Evolutionary conservation across 2,888 invertebrate genomes (phyloP).

Genomic region (Caenorhabditis auriculariae): DNA sequence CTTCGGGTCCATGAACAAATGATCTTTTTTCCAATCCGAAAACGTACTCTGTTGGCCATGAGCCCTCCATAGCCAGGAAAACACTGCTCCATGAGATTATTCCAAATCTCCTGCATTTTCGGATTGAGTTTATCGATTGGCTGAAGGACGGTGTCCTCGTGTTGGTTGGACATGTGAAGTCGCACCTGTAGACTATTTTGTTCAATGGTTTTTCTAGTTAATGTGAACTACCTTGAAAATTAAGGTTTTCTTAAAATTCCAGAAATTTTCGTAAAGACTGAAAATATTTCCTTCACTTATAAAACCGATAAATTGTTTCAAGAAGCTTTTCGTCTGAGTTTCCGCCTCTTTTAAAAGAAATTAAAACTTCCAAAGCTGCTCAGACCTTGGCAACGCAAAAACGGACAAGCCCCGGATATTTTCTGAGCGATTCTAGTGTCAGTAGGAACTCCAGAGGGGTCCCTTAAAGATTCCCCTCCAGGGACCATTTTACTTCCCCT

Average conservation of each 20-base stretch:
- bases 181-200: slow-evolving; percentile 32
- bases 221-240: background rate
- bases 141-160: slow-evolving; percentile 26
- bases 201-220: background rate
- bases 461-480: no score
- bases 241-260: background rate
- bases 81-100: slow-evolving; percentile 45
- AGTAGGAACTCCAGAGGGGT: no score
- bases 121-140: slow-evolving; percentile 37
- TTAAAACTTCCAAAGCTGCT: no score
- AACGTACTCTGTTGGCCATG: background rate
- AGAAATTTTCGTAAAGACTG: background rate
- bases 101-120: slow-evolving; percentile 48
- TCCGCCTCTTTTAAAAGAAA: no score
- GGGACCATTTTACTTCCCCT: no score
- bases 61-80: slow-evolving; percentile 33
- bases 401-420: no score
- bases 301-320: background rate
- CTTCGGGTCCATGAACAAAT: no score
- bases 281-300: background rate
- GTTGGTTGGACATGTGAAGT: slow-evolving; percentile 51
- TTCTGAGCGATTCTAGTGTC: no score
- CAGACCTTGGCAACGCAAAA: no score
- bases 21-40: no score
- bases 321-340: no score